phyloP scores from a whole-genome alignment of 1,140 invertebrate species.

The Maconellicoccus hirsutus region DNA sequence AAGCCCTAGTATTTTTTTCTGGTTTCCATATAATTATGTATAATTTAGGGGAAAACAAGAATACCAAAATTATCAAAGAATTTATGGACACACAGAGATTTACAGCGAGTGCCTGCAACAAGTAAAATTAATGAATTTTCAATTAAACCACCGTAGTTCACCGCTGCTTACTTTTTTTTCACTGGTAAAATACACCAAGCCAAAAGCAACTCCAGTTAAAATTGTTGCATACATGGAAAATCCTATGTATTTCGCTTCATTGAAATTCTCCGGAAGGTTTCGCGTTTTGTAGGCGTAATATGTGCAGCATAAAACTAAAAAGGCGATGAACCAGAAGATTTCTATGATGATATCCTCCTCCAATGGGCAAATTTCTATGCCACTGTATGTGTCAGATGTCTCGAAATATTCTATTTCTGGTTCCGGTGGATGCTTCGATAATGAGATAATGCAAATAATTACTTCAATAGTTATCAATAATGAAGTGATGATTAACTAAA shows the following conservation, averaged over 20 bases:
- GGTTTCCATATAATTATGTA: neutral
- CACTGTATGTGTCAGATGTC: neutral
- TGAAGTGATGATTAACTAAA: neutral
- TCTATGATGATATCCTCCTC: conserved; percentile 81
- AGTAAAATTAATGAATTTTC: too few species aligned
- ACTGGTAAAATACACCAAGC: conserved; percentile 64
- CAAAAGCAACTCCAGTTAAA: neutral
- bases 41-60: neutral
- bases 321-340: conserved; percentile 56
- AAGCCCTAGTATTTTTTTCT: neutral
- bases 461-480: neutral
- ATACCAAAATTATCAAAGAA: neutral
- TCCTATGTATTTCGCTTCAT: conserved; percentile 53
- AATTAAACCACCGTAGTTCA: too few species aligned
- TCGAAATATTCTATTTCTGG: neutral
- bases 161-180: neutral
- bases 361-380: neutral
- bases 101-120: too few species aligned
- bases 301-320: conserved; percentile 57
- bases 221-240: neutral
- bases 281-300: conserved; percentile 61
- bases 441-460: neutral
- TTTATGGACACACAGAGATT: neutral
- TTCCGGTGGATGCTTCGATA: neutral
- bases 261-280: conserved; percentile 63